Percentiles rank a stretch among this genome's conserved stretches.
Conservation (phyloP, 2,113 vertebrate genomes). For the Circaetus gallicus region DNA sequence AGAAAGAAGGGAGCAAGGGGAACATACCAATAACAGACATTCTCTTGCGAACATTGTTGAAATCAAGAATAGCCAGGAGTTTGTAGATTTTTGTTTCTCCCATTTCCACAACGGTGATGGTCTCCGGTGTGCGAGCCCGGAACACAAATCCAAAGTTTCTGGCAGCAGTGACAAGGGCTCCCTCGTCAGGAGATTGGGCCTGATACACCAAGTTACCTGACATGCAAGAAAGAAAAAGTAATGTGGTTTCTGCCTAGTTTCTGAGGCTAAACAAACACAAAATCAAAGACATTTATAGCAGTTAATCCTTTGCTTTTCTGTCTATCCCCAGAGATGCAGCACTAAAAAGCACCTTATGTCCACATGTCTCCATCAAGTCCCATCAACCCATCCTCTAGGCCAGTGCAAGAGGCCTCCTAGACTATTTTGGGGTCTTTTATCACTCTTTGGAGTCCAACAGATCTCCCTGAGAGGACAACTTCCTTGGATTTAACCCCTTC, state of each 20-base stretch:
- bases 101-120: slow-evolving; percentile 85
- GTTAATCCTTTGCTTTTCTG: background rate
- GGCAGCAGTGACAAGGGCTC: slow-evolving; percentile 91
- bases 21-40: slow-evolving; percentile 94
- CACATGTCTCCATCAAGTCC: background rate
- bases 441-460: background rate
- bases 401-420: background rate
- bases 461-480: background rate
- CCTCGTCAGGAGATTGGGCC: slow-evolving; percentile 97
- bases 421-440: background rate
- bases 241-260: background rate
- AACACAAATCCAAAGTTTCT: slow-evolving; percentile 96
- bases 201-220: slow-evolving; percentile 88
- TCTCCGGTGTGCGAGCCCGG: slow-evolving; percentile 85
- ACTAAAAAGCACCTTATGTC: background rate
- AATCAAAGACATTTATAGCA: background rate
- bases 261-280: background rate
- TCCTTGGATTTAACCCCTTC: background rate
- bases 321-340: background rate
- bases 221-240: background rate
- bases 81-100: slow-evolving; percentile 78
- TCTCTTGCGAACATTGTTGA: slow-evolving; percentile 90
- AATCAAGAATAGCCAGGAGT: slow-evolving; percentile 91
- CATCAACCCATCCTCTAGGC: background rate
- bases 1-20: background rate